Percentiles rank a stretch among this genome's conserved stretches.
Conservation (phyloP, 2,113 vertebrate genomes). For the Thalassoma bifasciatum region DNA sequence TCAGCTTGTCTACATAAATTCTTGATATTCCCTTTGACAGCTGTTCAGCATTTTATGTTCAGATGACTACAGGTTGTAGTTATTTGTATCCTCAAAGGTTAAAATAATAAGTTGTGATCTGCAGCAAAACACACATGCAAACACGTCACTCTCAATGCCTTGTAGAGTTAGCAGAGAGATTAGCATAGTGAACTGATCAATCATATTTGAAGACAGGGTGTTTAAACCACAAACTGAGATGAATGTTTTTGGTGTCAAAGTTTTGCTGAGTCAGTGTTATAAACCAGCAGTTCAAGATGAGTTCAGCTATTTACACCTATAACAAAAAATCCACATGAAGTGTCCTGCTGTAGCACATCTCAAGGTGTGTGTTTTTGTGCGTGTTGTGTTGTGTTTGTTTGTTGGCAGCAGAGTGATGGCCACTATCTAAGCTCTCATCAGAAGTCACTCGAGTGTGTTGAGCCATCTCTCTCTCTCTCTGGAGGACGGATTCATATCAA, state of each 20-base stretch:
- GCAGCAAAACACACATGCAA: conserved; percentile 24
- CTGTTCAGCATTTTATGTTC: too few relatives aligned
- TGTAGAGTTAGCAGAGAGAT: conserved; percentile 68
- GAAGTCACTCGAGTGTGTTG: conserved; percentile 73
- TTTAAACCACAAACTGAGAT: conserved; percentile 46
- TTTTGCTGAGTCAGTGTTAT: conserved; percentile 73
- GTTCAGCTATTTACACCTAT: conserved; percentile 46
- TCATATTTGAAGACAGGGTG: conserved; percentile 56
- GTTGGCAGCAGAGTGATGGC: conserved; percentile 63
- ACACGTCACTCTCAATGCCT: conserved; percentile 46
- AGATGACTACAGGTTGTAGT: too few relatives aligned
- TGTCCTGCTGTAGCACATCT: conserved; percentile 34
- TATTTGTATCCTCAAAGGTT: too few relatives aligned
- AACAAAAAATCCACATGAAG: conserved; percentile 27
- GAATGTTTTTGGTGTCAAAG: conserved; percentile 55
- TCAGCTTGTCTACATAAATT: too few relatives aligned
- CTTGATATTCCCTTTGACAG: too few relatives aligned
- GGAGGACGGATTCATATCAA: conserved; percentile 72
- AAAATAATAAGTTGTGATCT: too few relatives aligned
- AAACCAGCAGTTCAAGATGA: conserved; percentile 48
- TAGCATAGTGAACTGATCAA: conserved; percentile 67
- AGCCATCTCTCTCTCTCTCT: conserved; percentile 60
- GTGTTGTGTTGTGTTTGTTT: conserved; percentile 56
- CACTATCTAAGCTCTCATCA: conserved; percentile 74
- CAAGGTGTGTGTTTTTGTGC: conserved; percentile 20